Base-by-base conservation (phyloP, 2,888 invertebrate genomes). In the Synergus itoensis region DNA sequence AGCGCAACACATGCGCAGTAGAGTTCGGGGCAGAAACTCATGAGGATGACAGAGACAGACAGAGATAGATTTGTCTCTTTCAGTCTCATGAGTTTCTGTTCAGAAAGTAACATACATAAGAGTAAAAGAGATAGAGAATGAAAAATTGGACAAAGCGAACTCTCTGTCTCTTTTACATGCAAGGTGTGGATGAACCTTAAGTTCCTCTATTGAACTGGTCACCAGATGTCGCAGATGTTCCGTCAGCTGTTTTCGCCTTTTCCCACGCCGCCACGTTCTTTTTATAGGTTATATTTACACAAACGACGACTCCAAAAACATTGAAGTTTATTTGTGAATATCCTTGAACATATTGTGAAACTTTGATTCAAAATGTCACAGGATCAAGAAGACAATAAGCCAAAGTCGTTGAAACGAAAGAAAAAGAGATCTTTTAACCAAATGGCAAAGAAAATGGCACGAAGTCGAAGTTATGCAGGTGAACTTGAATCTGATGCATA, bases 401-500 rank as follows among this genome's bases (percentile, higher is more conserved):
- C 57, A 3, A 79, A 76, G 63, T 76, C 80, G 14, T 18, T 62
- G 1, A 94, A 94, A 81, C 93, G 93, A 67, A 95, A 95, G 87
- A 94, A 95, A 87, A 95, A 95, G 85, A 95, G 95, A 89, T 95
- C 94, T 40, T 94, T 95, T 85, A 90, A 96, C 53, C 93, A 94
- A 63, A 96, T 96, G 91, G 96, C 96, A 0, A 95, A 95, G 88
- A 96, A 96, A 87, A 96, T 96, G 89, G 96, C 94, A 0, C 96
- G 96, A 86, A 95, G 95, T 85, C 96, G 96, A 0, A 81, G 80
- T 63, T 81, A 83, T 62, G 77, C 83, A 28, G 84, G 94, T 0
- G 94, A 95, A 86, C 94, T 97, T 76, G 95, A 96, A 45, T 94
- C 95, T 8, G 96, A 96, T 81, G 94, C 95, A 7, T 97, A 96